phyloP scores from a whole-genome alignment of 2,888 invertebrate species.

The Drosophila pseudotalamancana region DNA sequence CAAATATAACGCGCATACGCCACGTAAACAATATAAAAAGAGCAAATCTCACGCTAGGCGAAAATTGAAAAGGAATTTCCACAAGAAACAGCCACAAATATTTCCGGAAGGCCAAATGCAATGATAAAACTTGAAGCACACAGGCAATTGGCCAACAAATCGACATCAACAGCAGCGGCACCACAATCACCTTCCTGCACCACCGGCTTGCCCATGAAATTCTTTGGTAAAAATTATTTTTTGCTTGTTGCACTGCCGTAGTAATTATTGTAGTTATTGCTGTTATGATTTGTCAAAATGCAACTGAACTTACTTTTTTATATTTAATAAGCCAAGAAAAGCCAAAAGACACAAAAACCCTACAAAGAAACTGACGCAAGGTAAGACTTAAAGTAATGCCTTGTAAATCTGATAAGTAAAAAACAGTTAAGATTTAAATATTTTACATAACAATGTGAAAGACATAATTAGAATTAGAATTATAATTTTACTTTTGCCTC shows the following conservation, averaged over 20 bases:
- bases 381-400: constrained; percentile 3
- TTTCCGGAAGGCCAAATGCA: constrained; percentile 30
- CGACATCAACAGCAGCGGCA: constrained; percentile 35
- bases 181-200: neutral
- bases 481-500: too few species aligned
- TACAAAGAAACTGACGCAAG: constrained; percentile 12
- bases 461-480: too few species aligned
- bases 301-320: constrained; percentile 66
- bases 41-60: constrained; percentile 52
- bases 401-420: neutral
- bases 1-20: constrained; percentile 76
- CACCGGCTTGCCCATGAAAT: constrained; percentile 52
- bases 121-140: constrained; percentile 45
- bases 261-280: constrained; percentile 7
- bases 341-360: constrained; percentile 25
- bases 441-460: too few species aligned
- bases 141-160: constrained; percentile 65
- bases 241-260: constrained; percentile 64
- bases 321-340: constrained; percentile 71
- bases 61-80: constrained; percentile 70
- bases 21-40: constrained; percentile 68
- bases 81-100: constrained; percentile 7
- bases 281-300: constrained; percentile 31
- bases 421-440: too few species aligned
- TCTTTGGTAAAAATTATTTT: constrained; percentile 79